Conservation (phyloP, 2,797 vertebrate genomes). For the Coilia nasus region DNA sequence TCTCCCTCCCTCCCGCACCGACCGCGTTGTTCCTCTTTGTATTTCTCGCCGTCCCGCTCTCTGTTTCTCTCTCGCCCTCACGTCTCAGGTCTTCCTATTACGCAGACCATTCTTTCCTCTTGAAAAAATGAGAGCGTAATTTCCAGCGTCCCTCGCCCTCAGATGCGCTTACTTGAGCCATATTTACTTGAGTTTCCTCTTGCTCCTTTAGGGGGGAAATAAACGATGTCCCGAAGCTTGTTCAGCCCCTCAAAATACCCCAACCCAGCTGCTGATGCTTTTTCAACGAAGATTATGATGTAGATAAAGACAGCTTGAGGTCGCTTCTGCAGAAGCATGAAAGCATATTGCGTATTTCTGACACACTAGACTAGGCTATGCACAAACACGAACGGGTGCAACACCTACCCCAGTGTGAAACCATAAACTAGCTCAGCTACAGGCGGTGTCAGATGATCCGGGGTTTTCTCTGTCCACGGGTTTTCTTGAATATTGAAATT, state of each 20-base stretch:
- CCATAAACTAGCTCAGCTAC: conserved; percentile 33
- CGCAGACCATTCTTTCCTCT: conserved; percentile 42
- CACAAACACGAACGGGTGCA: conserved; percentile 27
- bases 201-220: conserved; percentile 53
- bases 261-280: background rate
- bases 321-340: conserved; percentile 32
- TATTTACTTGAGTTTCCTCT: conserved; percentile 65
- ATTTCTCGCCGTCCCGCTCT: conserved; percentile 47
- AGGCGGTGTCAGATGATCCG: conserved; percentile 38
- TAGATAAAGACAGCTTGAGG: conserved; percentile 36
- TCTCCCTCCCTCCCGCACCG: background rate
- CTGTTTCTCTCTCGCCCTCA: conserved; percentile 57
- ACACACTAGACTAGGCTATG: conserved; percentile 2
- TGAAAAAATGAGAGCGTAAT: conserved; percentile 48
- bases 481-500: conserved; percentile 26
- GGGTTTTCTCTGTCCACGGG: conserved; percentile 28
- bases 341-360: conserved; percentile 8
- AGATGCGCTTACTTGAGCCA: conserved; percentile 58
- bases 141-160: conserved; percentile 42
- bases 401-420: conserved; percentile 29
- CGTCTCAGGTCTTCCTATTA: conserved; percentile 50
- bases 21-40: conserved; percentile 46
- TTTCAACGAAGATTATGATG: background rate
- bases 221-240: conserved; percentile 37
- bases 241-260: conserved; percentile 58